A percentile compares a stretch with the other conserved stretches of the same genome.
Conservation (phyloP, 2,888 invertebrate species). For the Orthosia gracilis region DNA sequence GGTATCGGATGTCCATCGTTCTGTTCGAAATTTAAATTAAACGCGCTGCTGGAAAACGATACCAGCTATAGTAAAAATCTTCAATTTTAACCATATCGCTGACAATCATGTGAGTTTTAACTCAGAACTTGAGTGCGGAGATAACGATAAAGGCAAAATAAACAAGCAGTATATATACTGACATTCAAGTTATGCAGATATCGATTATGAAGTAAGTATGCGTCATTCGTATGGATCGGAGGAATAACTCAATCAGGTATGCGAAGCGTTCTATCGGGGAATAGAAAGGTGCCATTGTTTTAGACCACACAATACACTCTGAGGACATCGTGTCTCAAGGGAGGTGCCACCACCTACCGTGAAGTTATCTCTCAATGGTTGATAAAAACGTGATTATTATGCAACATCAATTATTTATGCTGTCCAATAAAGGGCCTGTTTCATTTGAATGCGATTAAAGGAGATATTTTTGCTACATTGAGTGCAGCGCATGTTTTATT, state of each 20-base stretch:
- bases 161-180: constrained; percentile 19
- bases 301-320: constrained; percentile 76
- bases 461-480: constrained; percentile 45
- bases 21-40: background rate
- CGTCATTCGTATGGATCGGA: constrained; percentile 79
- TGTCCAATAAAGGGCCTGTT: constrained; percentile 35
- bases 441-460: constrained; percentile 44
- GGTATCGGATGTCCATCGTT: constrained; percentile 7
- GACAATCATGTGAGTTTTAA: constrained; percentile 28
- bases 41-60: background rate
- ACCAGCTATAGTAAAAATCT: constrained; percentile 6
- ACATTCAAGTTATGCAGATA: constrained; percentile 45
- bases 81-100: constrained; percentile 16
- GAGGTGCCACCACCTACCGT: constrained; percentile 60
- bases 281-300: constrained; percentile 82
- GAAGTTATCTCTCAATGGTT: constrained; percentile 55
- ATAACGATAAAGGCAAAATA: constrained; percentile 47
- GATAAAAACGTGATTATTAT: constrained; percentile 56
- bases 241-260: constrained; percentile 72
- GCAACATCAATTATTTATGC: constrained; percentile 53
- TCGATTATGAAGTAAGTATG: constrained; percentile 62
- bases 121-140: constrained; percentile 24
- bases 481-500: constrained; percentile 12
- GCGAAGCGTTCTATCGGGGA: constrained; percentile 70
- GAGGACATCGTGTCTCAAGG: constrained; percentile 74